phyloP scores from a whole-genome alignment of 2,888 invertebrate species.

The Lepetodrilus schrolli region DNA sequence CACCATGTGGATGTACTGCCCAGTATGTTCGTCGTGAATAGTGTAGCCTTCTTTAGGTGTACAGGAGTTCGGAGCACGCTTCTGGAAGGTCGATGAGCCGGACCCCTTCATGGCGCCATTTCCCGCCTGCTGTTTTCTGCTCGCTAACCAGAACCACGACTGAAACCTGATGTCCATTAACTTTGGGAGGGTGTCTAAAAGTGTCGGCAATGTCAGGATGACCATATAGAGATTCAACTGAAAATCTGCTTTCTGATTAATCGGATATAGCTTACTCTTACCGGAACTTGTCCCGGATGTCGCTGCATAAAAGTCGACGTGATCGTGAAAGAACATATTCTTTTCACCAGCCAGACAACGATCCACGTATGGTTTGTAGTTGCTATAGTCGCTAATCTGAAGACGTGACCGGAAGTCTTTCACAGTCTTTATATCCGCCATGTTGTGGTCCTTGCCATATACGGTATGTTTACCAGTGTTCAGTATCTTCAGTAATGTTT shows the following conservation, averaged over 20 bases:
- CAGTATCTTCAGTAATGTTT: not conserved
- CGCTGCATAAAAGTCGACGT: not conserved
- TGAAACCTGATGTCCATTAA: not conserved
- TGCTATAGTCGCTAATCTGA: not conserved
- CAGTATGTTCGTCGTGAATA: not conserved
- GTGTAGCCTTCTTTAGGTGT: not conserved
- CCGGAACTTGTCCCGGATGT: conserved; percentile 7
- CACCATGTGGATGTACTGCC: conserved; percentile 1
- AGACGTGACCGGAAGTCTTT: not conserved
- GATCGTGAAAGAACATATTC: not conserved
- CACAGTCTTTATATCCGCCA: not conserved
- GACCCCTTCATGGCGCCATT: not conserved
- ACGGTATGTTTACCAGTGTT: not conserved
- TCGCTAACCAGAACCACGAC: not conserved
- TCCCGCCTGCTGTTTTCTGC: not conserved
- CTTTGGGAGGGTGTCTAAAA: not conserved
- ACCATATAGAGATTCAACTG: not conserved
- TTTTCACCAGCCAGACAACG: not conserved
- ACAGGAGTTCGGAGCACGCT: not conserved
- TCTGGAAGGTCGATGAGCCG: not conserved
- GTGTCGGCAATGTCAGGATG: not conserved
- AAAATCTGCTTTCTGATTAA: not conserved
- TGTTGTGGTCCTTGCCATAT: not conserved
- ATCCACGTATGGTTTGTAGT: conserved; percentile 1
- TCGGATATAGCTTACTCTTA: not conserved